Base-by-base conservation (phyloP, 2,113 vertebrate species). In the Holacanthus passer region DNA sequence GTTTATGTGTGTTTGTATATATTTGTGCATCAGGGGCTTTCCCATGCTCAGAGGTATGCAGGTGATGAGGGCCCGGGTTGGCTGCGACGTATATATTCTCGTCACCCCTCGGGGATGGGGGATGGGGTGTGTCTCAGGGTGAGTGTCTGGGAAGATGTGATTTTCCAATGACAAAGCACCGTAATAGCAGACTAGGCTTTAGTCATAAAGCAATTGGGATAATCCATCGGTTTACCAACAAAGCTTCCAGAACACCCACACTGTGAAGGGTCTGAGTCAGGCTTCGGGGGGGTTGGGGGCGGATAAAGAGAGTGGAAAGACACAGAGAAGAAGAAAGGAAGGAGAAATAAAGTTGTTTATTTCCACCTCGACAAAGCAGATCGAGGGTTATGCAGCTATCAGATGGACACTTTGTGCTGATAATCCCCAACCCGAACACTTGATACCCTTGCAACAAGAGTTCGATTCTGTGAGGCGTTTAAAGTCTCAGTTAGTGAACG, bases 221-320 rank as follows among this genome's bases (percentile, higher is more conserved):
- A 88, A 92, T 93, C 87, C 73, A 72, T 83, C 67, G 91, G 88
- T 93, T 94, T 90, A 92, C 83, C 89, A 90, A 82, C 89, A 91
- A 88, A 90, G 90, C 77, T 87, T 70, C 55, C 29, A 86, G 90
- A 89, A 94, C 90, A 92, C 92, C 91, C 88, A 91, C 87, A 82
- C 82, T 71, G 79, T 53, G 60, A 85, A 83, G 39, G 29, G 70
- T 79, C 77, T 83, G 89, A 85, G 74, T 86, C 83, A 89, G 59
- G 55, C 82, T 86, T 79, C 73, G 35, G 35, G 35, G 35, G 35
- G 35, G 35, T 3, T 3, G 37, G 73, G 70, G 71, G 24, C 3
- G 39, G 59, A 55, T 48, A 39, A 72, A 81, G 53, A 56, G 60
- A 27, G 52, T 41, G 50, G 59, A 71, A 65, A 78, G 62, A 77